Evolutionary conservation across 2,113 vertebrate species (phyloP), one percentile per base, ranked within the genome.

Genomic region (Athene cunicularia): DNA sequence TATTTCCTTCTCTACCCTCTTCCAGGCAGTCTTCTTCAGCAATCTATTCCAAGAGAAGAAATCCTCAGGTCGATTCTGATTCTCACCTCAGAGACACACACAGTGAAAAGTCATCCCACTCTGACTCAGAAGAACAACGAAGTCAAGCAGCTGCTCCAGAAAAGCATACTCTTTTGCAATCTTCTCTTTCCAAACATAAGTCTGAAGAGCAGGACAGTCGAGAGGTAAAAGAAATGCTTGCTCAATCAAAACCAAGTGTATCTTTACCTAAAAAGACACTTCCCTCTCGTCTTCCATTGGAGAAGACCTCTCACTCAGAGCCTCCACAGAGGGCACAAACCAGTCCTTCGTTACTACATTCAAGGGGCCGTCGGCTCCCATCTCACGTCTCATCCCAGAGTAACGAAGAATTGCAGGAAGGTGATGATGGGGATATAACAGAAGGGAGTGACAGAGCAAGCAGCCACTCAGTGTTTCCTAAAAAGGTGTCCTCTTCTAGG

Each of bases 21-120:
- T 93, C 98, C 79, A 97, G 95, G 77, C 95, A 97, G 77, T 95
- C 95, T 19, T 93, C 93, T 90, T 92, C 96, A 93, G 53, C 86
- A 47, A 11, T 68, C 35, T 96, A 97, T 68, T 93, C 91, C 22
- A 97, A 92, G 21, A 97, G 97, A 59, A 97, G 94, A 80, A 96
- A 87, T 68, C 37, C 96, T 92, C 97, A 95, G 66, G 64, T 96
- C 1, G 85, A 94, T 59, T 11, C 84, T 70, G 90, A 93, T 82
- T 84, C 52, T 71, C 92, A 15, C 19, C 39, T 26, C 60, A 97
- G 94, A 89, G 86, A 92, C 26, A 53, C 49, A 56, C 39, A 72
- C 3, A 20, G 68, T 41, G 96, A 96, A 74, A 95, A 82, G 55
- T 74, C 93, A 56, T 24, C 23, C 35, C 22, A 0, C 22, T 81